phyloP scores from a whole-genome alignment of 1,140 invertebrate genomes.

The Neodiprion lecontei region DNA sequence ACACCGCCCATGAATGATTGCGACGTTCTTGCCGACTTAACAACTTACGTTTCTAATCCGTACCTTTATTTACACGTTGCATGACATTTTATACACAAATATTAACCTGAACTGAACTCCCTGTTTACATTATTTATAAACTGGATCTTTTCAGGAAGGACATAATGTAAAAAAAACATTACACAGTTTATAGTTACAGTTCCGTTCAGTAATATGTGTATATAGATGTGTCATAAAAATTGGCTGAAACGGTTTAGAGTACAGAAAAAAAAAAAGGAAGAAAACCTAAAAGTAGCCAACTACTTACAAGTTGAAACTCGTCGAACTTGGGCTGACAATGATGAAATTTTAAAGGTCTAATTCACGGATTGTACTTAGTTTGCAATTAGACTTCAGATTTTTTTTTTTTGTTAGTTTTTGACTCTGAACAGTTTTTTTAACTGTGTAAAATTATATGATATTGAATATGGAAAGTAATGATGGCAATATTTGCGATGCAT shows the following conservation, averaged over 20 bases:
- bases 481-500: too few relatives aligned
- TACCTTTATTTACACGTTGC: background rate
- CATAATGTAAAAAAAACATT: background rate
- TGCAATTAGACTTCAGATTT: too few relatives aligned
- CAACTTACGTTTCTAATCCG: background rate
- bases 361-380: background rate
- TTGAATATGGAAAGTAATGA: too few relatives aligned
- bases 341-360: background rate
- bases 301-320: background rate
- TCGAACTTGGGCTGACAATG: background rate
- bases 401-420: too few relatives aligned
- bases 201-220: background rate
- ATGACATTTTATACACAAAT: background rate
- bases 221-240: background rate
- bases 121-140: too few relatives aligned
- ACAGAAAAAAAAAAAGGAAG: too few relatives aligned
- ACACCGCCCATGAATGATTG: background rate
- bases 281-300: constrained; percentile 31
- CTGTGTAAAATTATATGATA: too few relatives aligned
- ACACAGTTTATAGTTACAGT: background rate
- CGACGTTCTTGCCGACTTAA: background rate
- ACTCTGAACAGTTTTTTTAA: too few relatives aligned
- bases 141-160: too few relatives aligned
- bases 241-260: too few relatives aligned
- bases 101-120: background rate